These are phyloP conservation scores for Mesochorus sp. DNA, from an alignment of 2,888 invertebrate species.

Conservation along the genomic window DNA sequence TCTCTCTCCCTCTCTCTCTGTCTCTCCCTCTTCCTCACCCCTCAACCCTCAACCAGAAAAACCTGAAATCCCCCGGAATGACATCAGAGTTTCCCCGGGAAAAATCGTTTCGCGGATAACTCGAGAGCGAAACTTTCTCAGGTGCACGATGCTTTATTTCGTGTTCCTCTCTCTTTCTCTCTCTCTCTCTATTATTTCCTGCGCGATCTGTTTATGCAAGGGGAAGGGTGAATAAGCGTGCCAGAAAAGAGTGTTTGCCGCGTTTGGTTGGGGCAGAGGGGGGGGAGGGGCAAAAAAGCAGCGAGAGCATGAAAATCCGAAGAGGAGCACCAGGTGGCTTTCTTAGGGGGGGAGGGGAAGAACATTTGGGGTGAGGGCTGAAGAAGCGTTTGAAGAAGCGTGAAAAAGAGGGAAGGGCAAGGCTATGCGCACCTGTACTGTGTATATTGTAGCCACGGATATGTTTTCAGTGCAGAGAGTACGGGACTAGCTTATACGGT, in stretches of 20 bases:
- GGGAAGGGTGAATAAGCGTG: slow-evolving; percentile 37
- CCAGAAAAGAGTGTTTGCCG: slow-evolving; percentile 41
- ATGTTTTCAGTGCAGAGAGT: slow-evolving; percentile 4
- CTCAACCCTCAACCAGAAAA: neutral
- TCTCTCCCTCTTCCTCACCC: neutral
- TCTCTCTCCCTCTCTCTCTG: neutral
- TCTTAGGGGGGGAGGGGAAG: slow-evolving; percentile 4
- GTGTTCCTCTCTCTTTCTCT: neutral
- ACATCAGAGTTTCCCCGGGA: neutral
- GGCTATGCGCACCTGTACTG: slow-evolving; percentile 50
- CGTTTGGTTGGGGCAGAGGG: neutral
- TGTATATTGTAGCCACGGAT: slow-evolving; percentile 43
- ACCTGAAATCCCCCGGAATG: slow-evolving; percentile 15
- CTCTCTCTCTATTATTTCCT: too few relatives aligned
- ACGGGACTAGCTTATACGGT: slow-evolving; percentile 27
- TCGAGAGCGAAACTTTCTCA: slow-evolving; percentile 33
- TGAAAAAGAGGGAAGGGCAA: slow-evolving; percentile 16
- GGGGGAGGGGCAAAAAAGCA: slow-evolving; percentile 9
- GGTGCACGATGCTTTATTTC: slow-evolving; percentile 51
- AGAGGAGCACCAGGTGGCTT: slow-evolving; percentile 58
- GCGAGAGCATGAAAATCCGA: slow-evolving; percentile 7
- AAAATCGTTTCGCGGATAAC: slow-evolving; percentile 17
- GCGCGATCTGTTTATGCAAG: too few relatives aligned
- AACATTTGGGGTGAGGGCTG: neutral
- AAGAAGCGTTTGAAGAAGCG: slow-evolving; percentile 25